Base-by-base conservation (phyloP, 2,113 vertebrate species). In the Esox niger region DNA sequence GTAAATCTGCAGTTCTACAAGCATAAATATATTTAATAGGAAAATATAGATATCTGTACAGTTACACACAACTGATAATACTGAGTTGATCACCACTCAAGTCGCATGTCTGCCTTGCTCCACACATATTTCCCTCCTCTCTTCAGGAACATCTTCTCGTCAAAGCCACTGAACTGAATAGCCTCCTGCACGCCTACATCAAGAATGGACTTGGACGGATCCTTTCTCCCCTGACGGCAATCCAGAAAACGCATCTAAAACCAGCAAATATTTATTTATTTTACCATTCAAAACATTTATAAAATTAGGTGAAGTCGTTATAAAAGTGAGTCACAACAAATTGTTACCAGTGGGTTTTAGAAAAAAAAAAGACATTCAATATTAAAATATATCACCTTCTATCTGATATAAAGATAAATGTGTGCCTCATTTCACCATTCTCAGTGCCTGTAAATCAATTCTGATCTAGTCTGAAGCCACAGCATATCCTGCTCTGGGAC, bases 221-320 rank as follows among this genome's bases (percentile, higher is more conserved):
- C 96, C 76, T 98, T 98, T 17, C 93, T 88, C 2, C 96, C 96
- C 5, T 88, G 87, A 68, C 63, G 86, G 23, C 96, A 98, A 88
- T 97, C 95, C 60, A 98, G 87, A 82, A 98, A 98, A 46, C 95
- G 93, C 97, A 98, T 98, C 96, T 98, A 79, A 29, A 79, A 80
- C 2, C 5, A 43, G 3, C 11, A 4, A 43, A 43, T 3, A 0
- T 0, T 43, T 1, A 1, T 4, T 15, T 43, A 15, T 15, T 4
- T 43, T 15, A 17, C 11, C 38, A 43, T 43, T 38, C 15, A 43
- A 15, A 43, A 43, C 38, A 43, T 17, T 2, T 4, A 17, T 10
- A 43, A 43, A 1, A 38, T 38, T 38, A 1, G 11, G 15, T 43
- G n/a, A 43, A 43, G 35, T 15, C 11, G 11, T 15, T 43, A 43